A percentile compares a stretch with the other conserved stretches of the same genome.
Conservation (phyloP, 2,797 vertebrate genomes). For the Pangasius macronema region DNA sequence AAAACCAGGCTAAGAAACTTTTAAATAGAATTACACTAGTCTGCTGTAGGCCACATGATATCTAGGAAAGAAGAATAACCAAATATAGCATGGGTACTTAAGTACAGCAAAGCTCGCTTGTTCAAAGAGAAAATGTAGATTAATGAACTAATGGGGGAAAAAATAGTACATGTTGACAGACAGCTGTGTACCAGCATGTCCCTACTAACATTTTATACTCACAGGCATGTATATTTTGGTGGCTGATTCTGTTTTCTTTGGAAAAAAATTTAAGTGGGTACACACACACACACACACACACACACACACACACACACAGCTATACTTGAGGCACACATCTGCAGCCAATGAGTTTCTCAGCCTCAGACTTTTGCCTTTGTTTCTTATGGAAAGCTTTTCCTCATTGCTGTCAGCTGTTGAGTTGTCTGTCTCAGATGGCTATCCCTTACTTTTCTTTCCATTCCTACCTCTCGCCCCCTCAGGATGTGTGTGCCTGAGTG, state of each 20-base stretch:
- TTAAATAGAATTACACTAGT: not conserved
- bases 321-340: slow-evolving; percentile 29
- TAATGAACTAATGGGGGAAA: not conserved
- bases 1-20: not conserved
- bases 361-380: slow-evolving; percentile 37
- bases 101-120: not conserved
- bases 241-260: slow-evolving; percentile 28
- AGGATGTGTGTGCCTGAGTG: slow-evolving; percentile 95
- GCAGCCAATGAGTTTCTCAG: slow-evolving; percentile 51
- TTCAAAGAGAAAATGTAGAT: slow-evolving; percentile 8
- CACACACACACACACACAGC: not conserved
- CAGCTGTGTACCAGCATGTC: slow-evolving; percentile 29
- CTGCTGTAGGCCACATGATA: not conserved
- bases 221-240: not conserved
- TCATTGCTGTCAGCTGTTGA: slow-evolving; percentile 41
- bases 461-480: slow-evolving; percentile 4
- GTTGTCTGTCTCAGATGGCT: slow-evolving; percentile 29
- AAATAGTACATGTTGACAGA: slow-evolving; percentile 27
- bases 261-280: not conserved
- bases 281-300: too few species aligned
- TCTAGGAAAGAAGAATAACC: not conserved
- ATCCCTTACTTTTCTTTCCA: slow-evolving; percentile 22
- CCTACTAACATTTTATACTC: slow-evolving; percentile 3
- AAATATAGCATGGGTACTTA: not conserved
- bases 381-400: slow-evolving; percentile 36